Evolutionary conservation across 1,140 invertebrate genomes (phyloP), one percentile per base, ranked within the genome.

Genomic region (Drosophila paulistorum): DNA sequence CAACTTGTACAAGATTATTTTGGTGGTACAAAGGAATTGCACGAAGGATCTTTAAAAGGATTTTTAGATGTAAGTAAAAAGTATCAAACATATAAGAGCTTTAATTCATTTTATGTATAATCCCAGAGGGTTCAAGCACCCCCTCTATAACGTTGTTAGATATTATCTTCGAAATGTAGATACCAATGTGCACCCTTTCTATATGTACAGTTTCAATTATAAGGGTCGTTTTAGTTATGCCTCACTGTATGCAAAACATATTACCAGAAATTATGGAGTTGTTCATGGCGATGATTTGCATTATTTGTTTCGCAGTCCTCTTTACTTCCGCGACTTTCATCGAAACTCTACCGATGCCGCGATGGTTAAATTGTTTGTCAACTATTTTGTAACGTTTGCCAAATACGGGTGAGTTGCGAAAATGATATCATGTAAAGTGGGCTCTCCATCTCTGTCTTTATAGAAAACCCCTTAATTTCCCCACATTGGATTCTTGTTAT

Each of bases 211-310:
- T 45, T 90, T 91, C 26, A 77, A 79, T 11, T 91, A 80, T 17
- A 41, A 42, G 1, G 90, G 90, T 1, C 57, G 65, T 0, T 10
- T 65, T n/a, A 80, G 80, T 6, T 87, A 74, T 65, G 65, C 85
- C 1, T 61, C 45, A 4, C 55, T 83, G 17, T 91, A 79, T 23
- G 76, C 90, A 0, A 74, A 64, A 7, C 73, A 65, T 39, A 11
- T 11, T 0, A 61, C 14, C 3, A 42, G 59, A 1, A 68, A 90
- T 39, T 87, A 85, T 57, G 83, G 77, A 13, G 76, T 81, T 0
- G 79, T 84, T 0, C 90, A 91, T 55, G 84, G 83, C 60, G 90
- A 91, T 67, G 86, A 90, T 69, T 39, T 89, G 26, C 71, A 90
- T 33, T 91, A 91, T 68, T 45, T 87, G 6, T 81, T 91, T 23